phyloP scores from a whole-genome alignment of 2,113 vertebrate genomes.

The Grammomys surdaster region DNA sequence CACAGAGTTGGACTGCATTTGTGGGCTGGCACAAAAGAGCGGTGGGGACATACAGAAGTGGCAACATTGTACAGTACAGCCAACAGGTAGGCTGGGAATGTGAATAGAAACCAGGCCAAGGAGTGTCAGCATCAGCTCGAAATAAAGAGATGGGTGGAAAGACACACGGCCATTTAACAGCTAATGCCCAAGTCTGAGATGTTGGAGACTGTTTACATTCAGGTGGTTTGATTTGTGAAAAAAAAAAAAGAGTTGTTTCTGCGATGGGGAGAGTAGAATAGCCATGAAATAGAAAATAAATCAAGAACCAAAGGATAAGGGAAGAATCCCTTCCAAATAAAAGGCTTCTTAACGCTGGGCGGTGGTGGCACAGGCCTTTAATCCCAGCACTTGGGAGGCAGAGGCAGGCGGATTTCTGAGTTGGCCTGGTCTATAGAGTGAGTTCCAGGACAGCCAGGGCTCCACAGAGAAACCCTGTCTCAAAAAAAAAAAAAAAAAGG shows the following conservation, averaged over 20 bases:
- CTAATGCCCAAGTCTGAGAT: background rate
- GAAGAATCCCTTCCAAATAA: accelerated
- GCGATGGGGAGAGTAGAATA: background rate
- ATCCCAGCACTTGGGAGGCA: too few species aligned
- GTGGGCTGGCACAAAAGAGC: background rate
- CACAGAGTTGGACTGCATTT: background rate
- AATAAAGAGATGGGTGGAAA: background rate
- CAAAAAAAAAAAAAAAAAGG: too few species aligned
- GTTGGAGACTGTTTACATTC: background rate
- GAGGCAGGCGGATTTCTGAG: too few species aligned
- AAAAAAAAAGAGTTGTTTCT: background rate
- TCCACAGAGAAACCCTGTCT: too few species aligned
- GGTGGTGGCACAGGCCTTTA: too few species aligned
- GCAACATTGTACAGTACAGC: background rate
- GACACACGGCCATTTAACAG: background rate
- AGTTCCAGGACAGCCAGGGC: too few species aligned
- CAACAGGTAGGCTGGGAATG: background rate
- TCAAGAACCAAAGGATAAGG: background rate
- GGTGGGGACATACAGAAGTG: background rate
- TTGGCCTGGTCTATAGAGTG: too few species aligned
- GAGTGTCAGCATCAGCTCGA: background rate
- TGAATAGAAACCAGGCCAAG: background rate
- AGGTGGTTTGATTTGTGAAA: background rate
- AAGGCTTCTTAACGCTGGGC: too few species aligned
- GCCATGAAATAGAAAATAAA: background rate